These are phyloP conservation scores for Staurois parvus DNA, from an alignment of 2,797 vertebrate genomes.

Conservation along the genomic window DNA sequence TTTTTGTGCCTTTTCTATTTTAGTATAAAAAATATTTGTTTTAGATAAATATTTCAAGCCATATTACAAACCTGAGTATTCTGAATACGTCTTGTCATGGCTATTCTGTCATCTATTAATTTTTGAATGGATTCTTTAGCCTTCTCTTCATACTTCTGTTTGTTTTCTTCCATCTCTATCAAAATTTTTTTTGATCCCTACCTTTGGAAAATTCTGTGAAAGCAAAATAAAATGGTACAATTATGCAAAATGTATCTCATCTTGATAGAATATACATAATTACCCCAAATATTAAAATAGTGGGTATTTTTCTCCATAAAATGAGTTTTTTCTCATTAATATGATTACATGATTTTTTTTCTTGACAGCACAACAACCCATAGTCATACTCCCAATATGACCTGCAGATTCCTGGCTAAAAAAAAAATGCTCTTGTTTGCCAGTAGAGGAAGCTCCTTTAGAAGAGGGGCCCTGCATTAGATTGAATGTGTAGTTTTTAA, in stretches of 20 bases:
- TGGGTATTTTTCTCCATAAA: no score
- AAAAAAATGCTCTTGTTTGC: no score
- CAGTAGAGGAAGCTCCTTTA: no score
- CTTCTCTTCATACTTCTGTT: constrained; percentile 85
- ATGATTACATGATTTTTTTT: no score
- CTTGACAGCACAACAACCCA: no score
- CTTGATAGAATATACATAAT: background rate
- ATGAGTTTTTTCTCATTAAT: no score
- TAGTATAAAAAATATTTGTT: no score
- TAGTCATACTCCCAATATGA: no score
- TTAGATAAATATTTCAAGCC: background rate
- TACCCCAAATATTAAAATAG: background rate
- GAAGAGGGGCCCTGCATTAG: no score
- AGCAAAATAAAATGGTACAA: background rate
- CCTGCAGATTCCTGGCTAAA: no score
- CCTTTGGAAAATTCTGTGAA: constrained; percentile 79
- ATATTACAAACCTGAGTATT: constrained; percentile 80
- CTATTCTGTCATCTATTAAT: constrained; percentile 84
- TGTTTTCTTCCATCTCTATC: constrained; percentile 92
- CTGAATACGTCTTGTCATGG: constrained; percentile 80
- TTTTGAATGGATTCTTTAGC: constrained; percentile 86
- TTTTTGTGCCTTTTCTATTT: background rate
- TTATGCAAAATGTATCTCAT: background rate
- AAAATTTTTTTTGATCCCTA: constrained; percentile 85
- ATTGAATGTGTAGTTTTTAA: no score